Base-by-base conservation (phyloP, 2,888 invertebrate genomes). In the Philaethria dido region DNA sequence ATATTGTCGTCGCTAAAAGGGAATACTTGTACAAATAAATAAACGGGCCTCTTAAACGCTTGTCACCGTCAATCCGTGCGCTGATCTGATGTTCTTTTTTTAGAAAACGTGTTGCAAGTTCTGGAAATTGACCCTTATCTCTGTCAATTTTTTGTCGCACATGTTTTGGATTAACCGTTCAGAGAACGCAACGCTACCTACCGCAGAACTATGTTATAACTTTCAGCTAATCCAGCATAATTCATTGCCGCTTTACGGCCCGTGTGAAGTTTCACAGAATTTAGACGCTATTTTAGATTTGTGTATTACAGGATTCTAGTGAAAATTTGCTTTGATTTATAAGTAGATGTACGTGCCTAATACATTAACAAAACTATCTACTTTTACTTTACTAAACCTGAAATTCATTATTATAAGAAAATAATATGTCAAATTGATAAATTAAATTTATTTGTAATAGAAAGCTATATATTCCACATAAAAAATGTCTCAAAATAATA, bases 1-100 rank as follows among this genome's bases (percentile, higher is more conserved):
- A 74, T 64, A 68, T 78, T 77, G 78, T 78, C 82, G 80, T 84
- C 86, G 88, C 89, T 92, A 92, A 92, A 89, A 92, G 92, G 91
- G 83, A 92, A 91, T 87, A 84, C 92, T 85, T 92, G 92, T 92
- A 84, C 81, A 88, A 87, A 92, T 92, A 92, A 92, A 92, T 90
- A 91, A 86, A 87, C 84, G 78, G 72, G 79, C 81, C 83, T 81
- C 82, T 90, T 88, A 89, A 91, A 88, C 84, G 88, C 90, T 88
- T 89, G 92, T 91, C 91, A 89, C 89, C 90, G 92, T 90, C 92
- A 89, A 89, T 91, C 85, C 79, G 76, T 77, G 78, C 78, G 81
- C 83, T 86, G 85, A 87, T 86, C 86, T 83, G 72, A 80, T 78
- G 82, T 77, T 87, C 85, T 89, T 90, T 89, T 90, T 90, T 88